Conservation (phyloP, 2,113 vertebrate genomes). For the Siniperca knerii region DNA sequence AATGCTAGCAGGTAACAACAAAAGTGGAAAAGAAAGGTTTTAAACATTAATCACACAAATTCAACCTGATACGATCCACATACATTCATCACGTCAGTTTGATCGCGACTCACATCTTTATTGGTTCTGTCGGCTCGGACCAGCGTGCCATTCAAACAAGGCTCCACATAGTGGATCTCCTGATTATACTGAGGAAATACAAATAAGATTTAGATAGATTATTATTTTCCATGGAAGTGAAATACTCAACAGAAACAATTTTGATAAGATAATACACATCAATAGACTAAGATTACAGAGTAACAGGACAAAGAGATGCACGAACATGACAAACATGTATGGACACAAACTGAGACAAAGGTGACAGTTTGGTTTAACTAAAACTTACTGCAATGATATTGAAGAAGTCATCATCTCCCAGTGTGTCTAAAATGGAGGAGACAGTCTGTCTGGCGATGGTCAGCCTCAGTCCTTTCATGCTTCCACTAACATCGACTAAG, state of each 20-base stretch:
- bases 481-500: conserved; percentile 96
- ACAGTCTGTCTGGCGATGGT: conserved; percentile 98
- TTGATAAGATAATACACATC: neutral
- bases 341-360: conserved; percentile 1
- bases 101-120: conserved; percentile 91
- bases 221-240: neutral
- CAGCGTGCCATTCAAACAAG: conserved; percentile 96
- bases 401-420: conserved; percentile 99
- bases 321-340: neutral
- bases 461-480: conserved; percentile 97
- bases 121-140: conserved; percentile 97
- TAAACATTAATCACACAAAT: conserved; percentile 24
- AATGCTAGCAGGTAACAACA: conserved; percentile 88
- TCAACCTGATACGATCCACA: conserved; percentile 4
- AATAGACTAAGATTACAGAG: neutral
- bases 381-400: conserved; percentile 95
- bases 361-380: neutral
- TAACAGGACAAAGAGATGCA: neutral
- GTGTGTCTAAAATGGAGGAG: conserved; percentile 97
- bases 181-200: conserved; percentile 92
- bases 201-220: conserved; percentile 15
- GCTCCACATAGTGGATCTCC: conserved; percentile 97
- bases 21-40: conserved; percentile 27
- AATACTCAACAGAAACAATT: neutral
- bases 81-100: conserved; percentile 21